phyloP scores from a whole-genome alignment of 1,140 invertebrate species.

The Apolygus lucorum region DNA sequence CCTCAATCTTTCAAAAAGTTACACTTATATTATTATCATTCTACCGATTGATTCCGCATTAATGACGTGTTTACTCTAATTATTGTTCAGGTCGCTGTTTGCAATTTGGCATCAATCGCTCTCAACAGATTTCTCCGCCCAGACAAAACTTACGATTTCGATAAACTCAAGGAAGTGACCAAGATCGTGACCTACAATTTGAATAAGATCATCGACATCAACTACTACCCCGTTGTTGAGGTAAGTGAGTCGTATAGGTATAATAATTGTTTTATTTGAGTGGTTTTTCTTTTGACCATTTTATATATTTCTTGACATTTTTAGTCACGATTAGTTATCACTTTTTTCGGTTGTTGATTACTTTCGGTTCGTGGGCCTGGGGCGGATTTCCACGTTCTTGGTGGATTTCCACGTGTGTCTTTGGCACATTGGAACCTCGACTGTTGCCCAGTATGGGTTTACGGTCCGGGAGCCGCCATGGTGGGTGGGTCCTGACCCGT shows the following conservation, averaged over 20 bases:
- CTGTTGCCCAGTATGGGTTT: too few relatives aligned
- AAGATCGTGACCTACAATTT: slow-evolving; percentile 87
- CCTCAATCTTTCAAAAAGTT: too few relatives aligned
- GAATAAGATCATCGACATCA: slow-evolving; percentile 96
- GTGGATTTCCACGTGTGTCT: too few relatives aligned
- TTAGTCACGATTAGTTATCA: not conserved
- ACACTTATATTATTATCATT: not conserved
- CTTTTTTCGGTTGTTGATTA: too few relatives aligned
- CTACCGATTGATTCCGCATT: too few relatives aligned
- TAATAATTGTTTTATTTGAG: not conserved
- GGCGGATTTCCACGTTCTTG: too few relatives aligned
- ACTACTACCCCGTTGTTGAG: slow-evolving; percentile 90
- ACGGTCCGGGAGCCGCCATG: too few relatives aligned
- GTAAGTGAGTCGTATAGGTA: slow-evolving; percentile 44
- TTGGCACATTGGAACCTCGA: too few relatives aligned
- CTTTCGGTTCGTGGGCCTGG: too few relatives aligned
- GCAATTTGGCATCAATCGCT: slow-evolving; percentile 97
- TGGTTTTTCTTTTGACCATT: too few relatives aligned
- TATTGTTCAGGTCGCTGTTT: slow-evolving; percentile 75
- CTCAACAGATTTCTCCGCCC: slow-evolving; percentile 88
- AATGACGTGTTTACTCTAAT: slow-evolving; percentile 22
- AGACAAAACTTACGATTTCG: slow-evolving; percentile 76
- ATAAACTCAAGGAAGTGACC: slow-evolving; percentile 76
- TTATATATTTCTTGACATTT: not conserved
- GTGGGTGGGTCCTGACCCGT: too few relatives aligned